Conservation (phyloP, 2,888 invertebrate species). For the Drosophila atripex region DNA sequence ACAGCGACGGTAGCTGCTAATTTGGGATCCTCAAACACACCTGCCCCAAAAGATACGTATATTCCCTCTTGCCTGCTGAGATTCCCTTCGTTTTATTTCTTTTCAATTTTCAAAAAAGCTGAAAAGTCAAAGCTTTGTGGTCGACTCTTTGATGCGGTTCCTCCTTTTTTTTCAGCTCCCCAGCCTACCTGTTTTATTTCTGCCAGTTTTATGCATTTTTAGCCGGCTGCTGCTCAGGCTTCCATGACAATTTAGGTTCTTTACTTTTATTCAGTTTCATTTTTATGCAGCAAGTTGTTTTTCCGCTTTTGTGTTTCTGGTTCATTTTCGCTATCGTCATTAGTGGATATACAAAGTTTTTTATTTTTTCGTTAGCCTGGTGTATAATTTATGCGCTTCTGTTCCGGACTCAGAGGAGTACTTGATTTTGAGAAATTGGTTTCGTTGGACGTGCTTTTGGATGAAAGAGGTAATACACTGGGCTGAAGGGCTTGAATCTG, state of each 20-base stretch:
- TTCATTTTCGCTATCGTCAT: constrained; percentile 54
- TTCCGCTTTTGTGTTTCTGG: constrained; percentile 18
- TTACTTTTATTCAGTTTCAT: constrained; percentile 29
- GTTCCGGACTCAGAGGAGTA: constrained; percentile 53
- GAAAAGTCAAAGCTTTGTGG: constrained; percentile 29
- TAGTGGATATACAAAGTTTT: constrained; percentile 52
- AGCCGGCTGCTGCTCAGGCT: constrained; percentile 24
- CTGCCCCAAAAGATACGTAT: constrained; percentile 35
- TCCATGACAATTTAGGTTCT: constrained; percentile 33
- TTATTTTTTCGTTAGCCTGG: constrained; percentile 40
- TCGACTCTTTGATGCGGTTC: constrained; percentile 45
- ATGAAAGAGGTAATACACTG: constrained; percentile 27
- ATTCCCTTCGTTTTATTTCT: constrained; percentile 16
- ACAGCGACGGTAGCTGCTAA: constrained; percentile 65
- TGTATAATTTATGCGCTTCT: constrained; percentile 71
- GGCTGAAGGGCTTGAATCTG: neutral
- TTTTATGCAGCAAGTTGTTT: constrained; percentile 18
- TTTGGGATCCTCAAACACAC: constrained; percentile 51
- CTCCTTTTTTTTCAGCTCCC: constrained; percentile 26
- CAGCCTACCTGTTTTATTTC: constrained; percentile 20
- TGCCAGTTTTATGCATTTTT: constrained; percentile 33
- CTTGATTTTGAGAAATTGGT: constrained; percentile 68
- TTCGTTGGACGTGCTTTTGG: constrained; percentile 59
- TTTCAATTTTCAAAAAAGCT: constrained; percentile 37
- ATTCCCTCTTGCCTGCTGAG: neutral